Base-by-base conservation (phyloP, 2,113 vertebrate species). In the Tetraodon nigroviridis region DNA sequence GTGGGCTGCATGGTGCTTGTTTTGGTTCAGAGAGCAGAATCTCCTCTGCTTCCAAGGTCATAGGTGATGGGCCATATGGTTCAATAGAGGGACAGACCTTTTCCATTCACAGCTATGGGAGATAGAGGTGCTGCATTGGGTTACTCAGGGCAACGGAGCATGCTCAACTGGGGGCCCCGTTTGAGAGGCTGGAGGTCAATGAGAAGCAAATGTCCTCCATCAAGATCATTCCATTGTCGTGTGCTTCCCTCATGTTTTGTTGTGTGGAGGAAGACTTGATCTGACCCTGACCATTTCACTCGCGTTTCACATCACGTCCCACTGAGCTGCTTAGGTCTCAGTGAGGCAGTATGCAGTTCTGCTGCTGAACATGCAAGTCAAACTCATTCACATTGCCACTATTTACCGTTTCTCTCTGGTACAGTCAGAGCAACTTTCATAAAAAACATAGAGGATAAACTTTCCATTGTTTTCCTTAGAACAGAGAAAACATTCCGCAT, bases 1-100 rank as follows among this genome's bases (percentile, higher is more conserved):
- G 87, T 69, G 73, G 74, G 55, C 41, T 48, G 72, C 86, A 85
- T 88, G 87, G 87, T 86, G 82, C 82, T 87, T 73, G 85, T 79
- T 65, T 88, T 81, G 83, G 64, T 72, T 80, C 78, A 76, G 68
- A 70, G 78, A 69, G 81, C 68, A 76, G 81, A 82, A 81, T 81
- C 64, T 77, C 73, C 50, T 67, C 61, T 68, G 57, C 59, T 57
- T 71, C 68, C 68, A 59, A 55, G 78, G 75, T 74, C 71, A 83
- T 79, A 76, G 57, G 77, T 76, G 74, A 70, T 76, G 67, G 58
- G 67, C 64, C 69, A 65, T 71, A 51, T 27, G 20, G 32, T 16
- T 46, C n/a, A n/a, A 2, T n/a, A 46, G 44, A 3, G 44, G n/a
- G 44, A 46, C 63, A 69, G 67, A 64, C 76, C 45, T 3, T 42